Evolutionary conservation across 2,113 vertebrate species (phyloP).

Genomic region (Tichodroma muraria): DNA sequence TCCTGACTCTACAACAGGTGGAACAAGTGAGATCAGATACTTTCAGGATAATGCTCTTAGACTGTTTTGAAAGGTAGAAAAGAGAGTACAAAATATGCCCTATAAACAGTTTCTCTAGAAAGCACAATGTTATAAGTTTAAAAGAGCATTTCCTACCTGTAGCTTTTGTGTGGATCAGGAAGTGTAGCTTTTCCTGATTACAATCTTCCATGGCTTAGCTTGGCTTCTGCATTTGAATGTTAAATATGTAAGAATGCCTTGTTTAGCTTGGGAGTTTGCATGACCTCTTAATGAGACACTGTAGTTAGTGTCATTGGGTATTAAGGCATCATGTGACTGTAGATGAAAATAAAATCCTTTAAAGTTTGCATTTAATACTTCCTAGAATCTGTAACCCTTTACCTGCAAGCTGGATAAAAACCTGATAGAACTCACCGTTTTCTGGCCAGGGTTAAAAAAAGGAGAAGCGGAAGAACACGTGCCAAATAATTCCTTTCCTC

Average conservation of each 20-base stretch:
- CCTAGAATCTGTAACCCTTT: constrained; percentile 68
- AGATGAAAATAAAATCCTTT: constrained; percentile 65
- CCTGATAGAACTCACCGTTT: neutral
- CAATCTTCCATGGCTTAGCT: constrained; percentile 71
- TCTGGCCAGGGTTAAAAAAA: neutral
- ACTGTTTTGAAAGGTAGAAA: neutral
- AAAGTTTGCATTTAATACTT: constrained; percentile 66
- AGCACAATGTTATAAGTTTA: neutral
- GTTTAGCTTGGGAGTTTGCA: constrained; percentile 64
- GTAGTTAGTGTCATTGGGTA: constrained; percentile 70
- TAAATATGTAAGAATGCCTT: constrained; percentile 63
- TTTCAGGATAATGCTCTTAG: neutral
- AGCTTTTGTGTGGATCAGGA: neutral
- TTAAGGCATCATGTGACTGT: constrained; percentile 66
- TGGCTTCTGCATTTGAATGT: constrained; percentile 67
- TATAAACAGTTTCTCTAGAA: neutral
- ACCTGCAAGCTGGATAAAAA: constrained; percentile 31
- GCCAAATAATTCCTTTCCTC: neutral
- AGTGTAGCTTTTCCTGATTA: constrained; percentile 53
- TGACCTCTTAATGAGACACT: constrained; percentile 67
- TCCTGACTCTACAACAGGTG: neutral
- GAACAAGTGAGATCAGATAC: neutral
- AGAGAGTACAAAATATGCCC: neutral
- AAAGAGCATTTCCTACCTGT: constrained; percentile 60
- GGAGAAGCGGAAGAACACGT: neutral